Conservation (phyloP, 2,113 vertebrate species). For the Clarias macrocephalus region DNA sequence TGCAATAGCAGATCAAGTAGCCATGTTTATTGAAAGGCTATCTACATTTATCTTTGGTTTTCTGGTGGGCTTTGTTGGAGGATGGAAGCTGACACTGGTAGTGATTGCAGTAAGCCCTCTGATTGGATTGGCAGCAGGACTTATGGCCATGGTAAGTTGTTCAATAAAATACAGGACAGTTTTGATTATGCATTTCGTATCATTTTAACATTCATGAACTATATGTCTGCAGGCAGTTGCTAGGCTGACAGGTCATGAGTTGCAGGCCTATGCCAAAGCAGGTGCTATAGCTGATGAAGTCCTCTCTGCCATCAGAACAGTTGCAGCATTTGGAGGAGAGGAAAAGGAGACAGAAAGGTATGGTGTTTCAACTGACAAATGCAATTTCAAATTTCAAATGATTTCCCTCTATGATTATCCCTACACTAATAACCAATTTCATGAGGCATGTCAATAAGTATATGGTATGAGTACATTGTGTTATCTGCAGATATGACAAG, state of each 20-base stretch:
- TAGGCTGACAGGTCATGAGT: constrained; percentile 67
- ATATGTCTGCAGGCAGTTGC: constrained; percentile 66
- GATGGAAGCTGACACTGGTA: constrained; percentile 78
- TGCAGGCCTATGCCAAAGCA: constrained; percentile 75
- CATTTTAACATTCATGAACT: not conserved
- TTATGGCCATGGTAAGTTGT: constrained; percentile 72
- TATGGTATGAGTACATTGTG: not conserved
- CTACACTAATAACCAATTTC: not conserved
- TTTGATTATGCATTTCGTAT: not conserved
- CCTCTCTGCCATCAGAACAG: constrained; percentile 73
- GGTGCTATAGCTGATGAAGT: constrained; percentile 77
- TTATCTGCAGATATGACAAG: constrained; percentile 68
- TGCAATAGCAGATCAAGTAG: constrained; percentile 75
- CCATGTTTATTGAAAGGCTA: constrained; percentile 74
- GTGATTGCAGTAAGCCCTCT: constrained; percentile 75
- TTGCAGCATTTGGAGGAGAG: constrained; percentile 75
- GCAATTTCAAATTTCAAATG: not conserved
- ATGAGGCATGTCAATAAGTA: not conserved
- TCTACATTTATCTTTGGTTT: constrained; percentile 75
- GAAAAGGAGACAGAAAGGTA: constrained; percentile 74
- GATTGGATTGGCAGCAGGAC: constrained; percentile 71
- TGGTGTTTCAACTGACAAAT: not conserved
- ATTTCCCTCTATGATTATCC: not conserved
- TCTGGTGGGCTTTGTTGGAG: constrained; percentile 74
- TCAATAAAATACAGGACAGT: not conserved